Base-by-base conservation (phyloP, 2,113 vertebrate species). In the Takifugu bimaculatus region DNA sequence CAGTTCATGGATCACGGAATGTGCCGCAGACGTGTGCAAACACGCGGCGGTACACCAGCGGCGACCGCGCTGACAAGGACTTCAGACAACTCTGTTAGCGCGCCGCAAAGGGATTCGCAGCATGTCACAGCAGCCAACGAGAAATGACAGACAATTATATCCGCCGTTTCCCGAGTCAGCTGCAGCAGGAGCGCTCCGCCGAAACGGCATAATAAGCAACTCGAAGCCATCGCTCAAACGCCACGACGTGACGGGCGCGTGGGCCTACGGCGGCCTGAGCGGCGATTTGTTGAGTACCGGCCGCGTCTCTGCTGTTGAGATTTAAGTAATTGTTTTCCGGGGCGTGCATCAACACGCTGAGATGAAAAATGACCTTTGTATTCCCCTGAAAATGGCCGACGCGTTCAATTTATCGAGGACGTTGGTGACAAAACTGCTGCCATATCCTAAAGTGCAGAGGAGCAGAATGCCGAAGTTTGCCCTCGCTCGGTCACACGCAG, bases 111-210 rank as follows among this genome's bases (percentile, higher is more conserved):
- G 80, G 72, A 82, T 68, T 82, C 77, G 4, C 76, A 69, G 72
- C 75, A 63, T 73, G 82, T 81, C 79, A 83, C 63, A 68, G 77
- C 74, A 57, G 79, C 78, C 83, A 82, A 85, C 78, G 39, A 87
- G 81, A 68, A 84, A 52, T 48, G 81, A 84, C 75, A 83, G 72
- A 85, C 79, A 82, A 83, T 86, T 86, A 87, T 85, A 83, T 72
- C 78, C 77, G 65, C 71, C 63, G 65, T 78, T 80, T 64, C 77
- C 75, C 74, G 55, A 64, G 68, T 84, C 85, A 80, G 85, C 82
- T 66, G 73, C 75, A 72, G 81, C 82, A 66, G 63, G 72, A 61
- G 72, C 79, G 65, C 80, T 86, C 76, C 29, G 12, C 74, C 76
- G 85, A 83, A 87, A 84, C 28, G 68, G 82, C 80, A 74, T 58